These are phyloP conservation scores for Parapsyche elsis DNA, from an alignment of 1,140 invertebrate genomes.

Conservation along the genomic window DNA sequence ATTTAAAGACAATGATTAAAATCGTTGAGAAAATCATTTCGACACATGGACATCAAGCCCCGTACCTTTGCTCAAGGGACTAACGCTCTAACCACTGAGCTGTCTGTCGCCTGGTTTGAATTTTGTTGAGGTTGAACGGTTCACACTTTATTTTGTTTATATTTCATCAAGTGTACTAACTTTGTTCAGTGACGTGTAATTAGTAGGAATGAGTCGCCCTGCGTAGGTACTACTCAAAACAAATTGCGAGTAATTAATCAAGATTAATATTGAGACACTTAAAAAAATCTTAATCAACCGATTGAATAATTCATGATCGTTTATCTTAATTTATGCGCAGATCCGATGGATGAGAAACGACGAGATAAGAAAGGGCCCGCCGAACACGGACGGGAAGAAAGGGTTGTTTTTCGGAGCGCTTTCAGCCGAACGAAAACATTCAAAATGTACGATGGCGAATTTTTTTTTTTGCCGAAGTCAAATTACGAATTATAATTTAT, in stretches of 20 bases:
- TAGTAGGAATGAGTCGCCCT: not conserved
- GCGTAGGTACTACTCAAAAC: not conserved
- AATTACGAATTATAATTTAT: slow-evolving; percentile 27
- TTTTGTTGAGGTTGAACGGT: no score
- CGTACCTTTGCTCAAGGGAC: no score
- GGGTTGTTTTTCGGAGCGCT: slow-evolving; percentile 29
- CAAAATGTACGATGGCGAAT: not conserved
- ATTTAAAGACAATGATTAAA: no score
- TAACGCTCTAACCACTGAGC: no score
- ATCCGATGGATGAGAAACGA: slow-evolving; percentile 18
- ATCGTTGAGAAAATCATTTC: no score
- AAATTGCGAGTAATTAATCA: not conserved
- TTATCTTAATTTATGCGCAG: slow-evolving; percentile 39
- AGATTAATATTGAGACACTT: not conserved
- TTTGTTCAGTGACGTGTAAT: not conserved
- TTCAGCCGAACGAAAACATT: not conserved
- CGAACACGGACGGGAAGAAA: slow-evolving; percentile 1
- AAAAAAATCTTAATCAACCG: slow-evolving; percentile 38
- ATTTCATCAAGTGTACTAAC: no score
- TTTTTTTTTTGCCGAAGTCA: not conserved
- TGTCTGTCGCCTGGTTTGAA: no score
- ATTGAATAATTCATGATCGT: slow-evolving; percentile 42
- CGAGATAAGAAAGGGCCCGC: slow-evolving; percentile 1
- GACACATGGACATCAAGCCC: no score
- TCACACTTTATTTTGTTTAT: no score